Evolutionary conservation across 2,888 invertebrate species (phyloP), one percentile per base, ranked within the genome.

Genomic region (Hyppa rectilinea): DNA sequence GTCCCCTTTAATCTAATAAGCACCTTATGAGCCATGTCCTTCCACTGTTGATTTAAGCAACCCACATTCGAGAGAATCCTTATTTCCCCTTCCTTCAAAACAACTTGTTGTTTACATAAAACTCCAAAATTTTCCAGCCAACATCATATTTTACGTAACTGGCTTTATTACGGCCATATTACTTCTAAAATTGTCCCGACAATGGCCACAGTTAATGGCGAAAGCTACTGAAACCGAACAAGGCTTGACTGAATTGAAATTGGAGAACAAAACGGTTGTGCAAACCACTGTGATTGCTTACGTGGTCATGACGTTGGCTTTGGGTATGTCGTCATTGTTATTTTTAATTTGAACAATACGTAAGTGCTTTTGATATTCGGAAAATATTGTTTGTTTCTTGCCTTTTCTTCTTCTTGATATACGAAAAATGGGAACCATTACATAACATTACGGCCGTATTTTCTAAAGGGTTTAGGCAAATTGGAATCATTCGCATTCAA

Each of bases 121-220:
- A 20, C 14, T 56, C 6, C 9, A 7, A 53, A 52, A 43, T 64
- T 31, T 89, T 89, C 65, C 82, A 92, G 91, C 82, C 2, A 73
- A 62, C n/a, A 43, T 87, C 2, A 34, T 88, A 14, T 88, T 90
- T 73, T 87, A 88, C 60, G 40, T 77, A 17, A 85, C 85, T 0
- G 73, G 76, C 2, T 31, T 87, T 10, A 45, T 82, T 17, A 75
- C 85, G 6, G 69, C 84, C 4, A 26, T 87, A 14, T 72, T 86
- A 43, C 64, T 91, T 43, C 29, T 86, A 17, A 85, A 80, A 62
- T 66, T 92, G 12, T 88, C 91, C 0, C 81, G 73, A 43, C 78
- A 86, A 60, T 92, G 91, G 92, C 85, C 88, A 0, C 65, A 36
- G 3, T 50, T 92, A 14, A 76, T 91, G 10, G 80, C 70, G 38